Percentiles rank a stretch among this genome's conserved stretches.
Evolutionary conservation across 2,888 invertebrate genomes (phyloP).

Genomic region (Tanytarsus gracilentus): DNA sequence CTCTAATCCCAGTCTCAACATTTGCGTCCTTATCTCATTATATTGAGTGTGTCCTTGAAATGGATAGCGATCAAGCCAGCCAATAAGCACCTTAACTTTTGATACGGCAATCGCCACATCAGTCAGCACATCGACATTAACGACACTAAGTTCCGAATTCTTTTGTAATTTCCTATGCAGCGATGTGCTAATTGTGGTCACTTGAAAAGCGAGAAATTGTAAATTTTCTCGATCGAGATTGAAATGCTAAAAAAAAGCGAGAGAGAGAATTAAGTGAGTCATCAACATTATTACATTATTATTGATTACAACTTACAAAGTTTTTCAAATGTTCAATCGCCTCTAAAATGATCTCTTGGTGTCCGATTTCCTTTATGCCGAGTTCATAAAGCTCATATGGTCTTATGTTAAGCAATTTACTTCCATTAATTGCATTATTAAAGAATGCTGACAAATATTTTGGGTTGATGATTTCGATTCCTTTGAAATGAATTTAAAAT

Average conservation of each 20-base stretch:
- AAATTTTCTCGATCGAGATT: slow-evolving; percentile 85
- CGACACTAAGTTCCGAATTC: slow-evolving; percentile 52
- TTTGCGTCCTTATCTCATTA: slow-evolving; percentile 57
- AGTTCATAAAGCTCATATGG: slow-evolving; percentile 82
- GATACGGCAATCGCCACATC: slow-evolving; percentile 78
- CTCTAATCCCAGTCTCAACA: slow-evolving; percentile 71
- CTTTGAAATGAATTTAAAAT: not conserved
- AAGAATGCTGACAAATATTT: slow-evolving; percentile 68
- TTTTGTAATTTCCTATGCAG: slow-evolving; percentile 60
- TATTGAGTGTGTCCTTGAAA: slow-evolving; percentile 56
- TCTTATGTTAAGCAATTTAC: slow-evolving; percentile 71
- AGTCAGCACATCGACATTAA: slow-evolving; percentile 66
- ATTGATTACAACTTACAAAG: slow-evolving; percentile 54
- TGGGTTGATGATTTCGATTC: slow-evolving; percentile 1
- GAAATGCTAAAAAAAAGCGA: slow-evolving; percentile 62
- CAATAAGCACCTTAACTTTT: slow-evolving; percentile 76
- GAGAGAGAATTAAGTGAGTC: slow-evolving; percentile 5
- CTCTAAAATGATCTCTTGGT: slow-evolving; percentile 87
- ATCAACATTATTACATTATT: slow-evolving; percentile 6
- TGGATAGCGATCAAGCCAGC: slow-evolving; percentile 72
- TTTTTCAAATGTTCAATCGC: slow-evolving; percentile 83
- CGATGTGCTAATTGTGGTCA: slow-evolving; percentile 57
- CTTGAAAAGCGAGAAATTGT: slow-evolving; percentile 75
- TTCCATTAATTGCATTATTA: slow-evolving; percentile 72
- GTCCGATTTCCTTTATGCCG: slow-evolving; percentile 78